Conservation (phyloP, 2,888 invertebrate species). For the Netelia fuscicornis region DNA sequence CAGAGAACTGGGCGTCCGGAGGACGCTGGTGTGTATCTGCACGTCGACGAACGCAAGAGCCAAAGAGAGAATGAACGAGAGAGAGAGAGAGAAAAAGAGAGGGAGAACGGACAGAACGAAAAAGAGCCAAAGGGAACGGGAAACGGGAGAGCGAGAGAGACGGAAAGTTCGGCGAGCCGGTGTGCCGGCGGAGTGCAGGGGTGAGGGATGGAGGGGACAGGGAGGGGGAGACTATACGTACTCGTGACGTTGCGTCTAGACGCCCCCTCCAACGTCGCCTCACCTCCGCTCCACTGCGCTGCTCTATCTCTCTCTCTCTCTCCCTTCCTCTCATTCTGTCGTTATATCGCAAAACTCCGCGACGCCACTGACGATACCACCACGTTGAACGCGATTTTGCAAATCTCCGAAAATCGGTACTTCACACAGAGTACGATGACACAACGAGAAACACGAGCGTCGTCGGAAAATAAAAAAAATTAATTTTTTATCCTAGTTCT, state of each 20-base stretch:
- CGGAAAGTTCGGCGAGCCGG: constrained; percentile 67
- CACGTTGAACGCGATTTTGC: constrained; percentile 53
- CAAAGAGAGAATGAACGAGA: constrained; percentile 38
- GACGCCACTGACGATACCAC: constrained; percentile 51
- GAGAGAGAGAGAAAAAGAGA: not conserved
- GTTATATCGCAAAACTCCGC: constrained; percentile 39
- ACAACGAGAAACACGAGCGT: constrained; percentile 4
- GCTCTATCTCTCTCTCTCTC: constrained; percentile 37
- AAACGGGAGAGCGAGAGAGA: constrained; percentile 26
- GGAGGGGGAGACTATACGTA: constrained; percentile 77
- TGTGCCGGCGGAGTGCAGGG: constrained; percentile 47
- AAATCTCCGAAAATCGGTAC: constrained; percentile 52
- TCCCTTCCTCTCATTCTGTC: constrained; percentile 16
- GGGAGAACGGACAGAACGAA: constrained; percentile 52
- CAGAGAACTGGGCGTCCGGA: constrained; percentile 69
- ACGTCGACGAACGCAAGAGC: constrained; percentile 42
- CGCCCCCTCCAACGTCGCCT: constrained; percentile 81
- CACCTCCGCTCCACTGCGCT: constrained; percentile 60
- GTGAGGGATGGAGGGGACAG: constrained; percentile 61
- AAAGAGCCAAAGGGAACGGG: constrained; percentile 57
- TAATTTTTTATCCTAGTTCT: too few relatives aligned
- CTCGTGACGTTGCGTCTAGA: constrained; percentile 84
- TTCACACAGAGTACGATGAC: constrained; percentile 17
- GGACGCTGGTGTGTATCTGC: not conserved
- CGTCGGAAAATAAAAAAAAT: not conserved